phyloP scores from a whole-genome alignment of 2,888 invertebrate genomes.

The Acholoe squamosa region DNA sequence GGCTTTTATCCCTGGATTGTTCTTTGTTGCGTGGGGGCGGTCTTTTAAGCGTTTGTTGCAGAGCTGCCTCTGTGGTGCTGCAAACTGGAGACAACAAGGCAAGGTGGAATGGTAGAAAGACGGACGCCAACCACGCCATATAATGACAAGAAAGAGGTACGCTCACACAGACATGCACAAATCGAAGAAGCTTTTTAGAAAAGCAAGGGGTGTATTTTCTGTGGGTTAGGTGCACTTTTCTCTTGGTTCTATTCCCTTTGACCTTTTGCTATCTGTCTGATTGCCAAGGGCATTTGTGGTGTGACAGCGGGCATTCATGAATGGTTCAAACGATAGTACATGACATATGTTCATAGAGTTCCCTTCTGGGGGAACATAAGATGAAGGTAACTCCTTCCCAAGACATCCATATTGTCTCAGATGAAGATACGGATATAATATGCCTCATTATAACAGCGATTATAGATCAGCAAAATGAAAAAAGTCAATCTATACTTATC shows the following conservation, averaged over 20 bases:
- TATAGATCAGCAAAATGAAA: too few species aligned
- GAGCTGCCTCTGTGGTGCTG: not conserved
- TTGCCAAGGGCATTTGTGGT: not conserved
- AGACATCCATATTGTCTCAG: too few species aligned
- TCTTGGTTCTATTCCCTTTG: not conserved
- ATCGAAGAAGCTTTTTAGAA: slow-evolving; percentile 42
- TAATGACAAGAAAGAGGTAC: slow-evolving; percentile 39
- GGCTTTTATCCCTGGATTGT: slow-evolving; percentile 29
- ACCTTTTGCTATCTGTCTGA: not conserved
- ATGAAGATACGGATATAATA: too few species aligned
- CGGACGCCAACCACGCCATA: slow-evolving; percentile 5
- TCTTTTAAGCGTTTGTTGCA: slow-evolving; percentile 26
- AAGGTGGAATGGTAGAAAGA: not conserved
- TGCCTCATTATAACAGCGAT: too few species aligned
- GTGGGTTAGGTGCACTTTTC: slow-evolving; percentile 23
- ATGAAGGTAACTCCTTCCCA: too few species aligned
- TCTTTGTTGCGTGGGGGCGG: not conserved
- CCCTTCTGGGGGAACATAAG: too few species aligned
- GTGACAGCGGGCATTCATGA: too few species aligned
- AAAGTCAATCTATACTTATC: too few species aligned
- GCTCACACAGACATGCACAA: slow-evolving; percentile 44
- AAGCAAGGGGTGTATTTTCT: slow-evolving; percentile 45
- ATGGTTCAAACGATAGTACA: too few species aligned
- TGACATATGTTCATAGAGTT: too few species aligned
- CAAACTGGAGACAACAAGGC: slow-evolving; percentile 7